Conservation (phyloP, 2,888 invertebrate genomes). For the Amphipyra berbera region DNA sequence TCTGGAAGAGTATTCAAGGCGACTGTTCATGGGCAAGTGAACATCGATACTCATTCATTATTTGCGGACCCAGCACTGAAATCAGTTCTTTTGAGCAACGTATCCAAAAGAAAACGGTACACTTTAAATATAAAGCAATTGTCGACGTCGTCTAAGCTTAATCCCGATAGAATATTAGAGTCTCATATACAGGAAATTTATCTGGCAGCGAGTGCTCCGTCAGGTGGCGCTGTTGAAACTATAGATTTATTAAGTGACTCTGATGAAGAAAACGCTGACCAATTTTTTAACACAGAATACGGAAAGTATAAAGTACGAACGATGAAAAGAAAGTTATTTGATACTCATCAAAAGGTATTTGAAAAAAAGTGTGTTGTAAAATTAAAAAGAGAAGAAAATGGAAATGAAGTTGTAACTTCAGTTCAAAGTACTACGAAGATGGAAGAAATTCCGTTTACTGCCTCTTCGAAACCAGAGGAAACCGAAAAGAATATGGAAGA, state of each 20-base stretch:
- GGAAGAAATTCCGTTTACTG: neutral
- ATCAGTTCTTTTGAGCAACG: conserved; percentile 65
- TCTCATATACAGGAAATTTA: conserved; percentile 63
- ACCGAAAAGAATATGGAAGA: neutral
- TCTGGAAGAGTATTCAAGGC: conserved; percentile 78
- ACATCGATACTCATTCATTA: conserved; percentile 70
- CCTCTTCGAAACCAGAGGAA: conserved; percentile 4
- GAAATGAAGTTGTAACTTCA: neutral
- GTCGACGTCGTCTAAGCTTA: conserved; percentile 43
- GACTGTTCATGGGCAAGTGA: conserved; percentile 72
- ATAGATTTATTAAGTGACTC: conserved; percentile 84
- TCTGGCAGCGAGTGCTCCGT: conserved; percentile 23
- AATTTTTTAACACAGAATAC: conserved; percentile 72
- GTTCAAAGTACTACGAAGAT: neutral
- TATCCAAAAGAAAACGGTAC: conserved; percentile 66
- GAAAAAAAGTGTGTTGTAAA: conserved; percentile 71
- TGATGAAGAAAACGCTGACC: conserved; percentile 66
- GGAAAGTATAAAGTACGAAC: conserved; percentile 69
- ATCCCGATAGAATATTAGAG: conserved; percentile 58
- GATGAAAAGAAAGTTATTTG: conserved; percentile 60
- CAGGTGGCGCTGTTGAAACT: conserved; percentile 65
- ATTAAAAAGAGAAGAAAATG: conserved; percentile 56
- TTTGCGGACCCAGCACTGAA: conserved; percentile 73
- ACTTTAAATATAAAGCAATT: conserved; percentile 76
- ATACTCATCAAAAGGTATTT: conserved; percentile 73